Evolutionary conservation across 2,888 invertebrate species (phyloP), one percentile per base, ranked within the genome.

Genomic region (Silvanus unidentatus): DNA sequence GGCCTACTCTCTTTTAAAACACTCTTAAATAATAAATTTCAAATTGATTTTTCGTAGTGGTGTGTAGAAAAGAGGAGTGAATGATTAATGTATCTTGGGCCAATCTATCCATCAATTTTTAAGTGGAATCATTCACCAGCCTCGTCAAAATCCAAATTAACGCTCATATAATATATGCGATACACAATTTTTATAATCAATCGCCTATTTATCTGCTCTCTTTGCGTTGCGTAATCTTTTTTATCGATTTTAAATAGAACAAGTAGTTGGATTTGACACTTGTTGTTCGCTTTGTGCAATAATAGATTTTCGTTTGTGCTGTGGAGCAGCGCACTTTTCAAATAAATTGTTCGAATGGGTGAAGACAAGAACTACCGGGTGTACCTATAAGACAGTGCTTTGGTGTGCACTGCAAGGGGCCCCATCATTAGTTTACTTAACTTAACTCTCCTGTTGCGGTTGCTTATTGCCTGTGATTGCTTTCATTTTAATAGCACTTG

Each of bases 11-110:
- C n/a, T n/a, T n/a, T n/a, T n/a, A n/a, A n/a, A n/a, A n/a, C 51
- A 39, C 42, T 50, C 8, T 49, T 42, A 45, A 47, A 49, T 47
- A 39, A 44, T 29, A 44, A 47, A 50, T 56, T 59, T 58, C 60
- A 67, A 68, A 66, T 68, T 68, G 66, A 68, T 68, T 67, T 66
- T 54, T 44, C n/a, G n/a, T n/a, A n/a, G n/a, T n/a, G n/a, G n/a
- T n/a, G n/a, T n/a, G n/a, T n/a, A n/a, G n/a, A n/a, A n/a, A n/a
- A n/a, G n/a, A n/a, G n/a, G n/a, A n/a, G n/a, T n/a, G 57, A 59
- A 65, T 68, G 68, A 68, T 68, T 67, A 65, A 68, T 68, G 66
- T 62, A 62, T 49, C 50, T 51, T 12, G 52, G 60, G 58, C 56
- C 60, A 62, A 59, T 61, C 61, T 62, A 65, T 66, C 65, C 64